phyloP scores from a whole-genome alignment of 2,888 invertebrate species.

The Margaritifera margaritifera region DNA sequence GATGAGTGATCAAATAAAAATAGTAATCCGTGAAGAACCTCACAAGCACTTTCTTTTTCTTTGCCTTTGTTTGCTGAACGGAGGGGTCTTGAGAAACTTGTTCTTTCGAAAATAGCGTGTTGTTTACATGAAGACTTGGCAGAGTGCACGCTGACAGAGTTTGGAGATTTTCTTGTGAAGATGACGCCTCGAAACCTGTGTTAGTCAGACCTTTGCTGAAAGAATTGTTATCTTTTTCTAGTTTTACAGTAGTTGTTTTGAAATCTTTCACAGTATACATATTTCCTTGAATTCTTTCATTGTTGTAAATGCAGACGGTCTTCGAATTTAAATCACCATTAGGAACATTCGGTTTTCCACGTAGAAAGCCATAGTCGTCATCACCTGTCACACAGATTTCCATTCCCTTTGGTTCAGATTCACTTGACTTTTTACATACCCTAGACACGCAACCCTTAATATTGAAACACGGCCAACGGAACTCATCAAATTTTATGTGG shows the following conservation, averaged over 20 bases:
- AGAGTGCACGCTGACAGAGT: no score
- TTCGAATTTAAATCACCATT: constrained; percentile 21
- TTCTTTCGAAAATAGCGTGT: background rate
- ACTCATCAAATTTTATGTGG: constrained; percentile 45
- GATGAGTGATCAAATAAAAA: constrained; percentile 54
- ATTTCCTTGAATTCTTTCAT: no score
- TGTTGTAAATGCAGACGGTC: background rate
- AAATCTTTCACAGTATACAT: no score
- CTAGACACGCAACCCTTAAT: background rate
- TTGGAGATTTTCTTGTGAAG: no score
- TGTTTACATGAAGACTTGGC: no score
- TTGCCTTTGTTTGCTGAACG: constrained; percentile 7
- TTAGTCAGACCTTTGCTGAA: no score
- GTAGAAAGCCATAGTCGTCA: background rate
- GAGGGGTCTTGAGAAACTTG: background rate
- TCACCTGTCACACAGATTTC: background rate
- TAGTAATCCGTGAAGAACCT: constrained; percentile 54
- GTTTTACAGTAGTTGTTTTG: no score
- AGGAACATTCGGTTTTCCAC: constrained; percentile 9
- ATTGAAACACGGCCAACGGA: constrained; percentile 34
- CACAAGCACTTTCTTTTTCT: constrained; percentile 40
- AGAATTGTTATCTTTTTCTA: no score
- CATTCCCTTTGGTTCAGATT: background rate
- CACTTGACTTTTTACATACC: background rate
- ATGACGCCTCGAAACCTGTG: no score